Conservation (phyloP, 30 jellyfish, hydroid and myxozoan genomes). For the Cassiopea xamachana region DNA sequence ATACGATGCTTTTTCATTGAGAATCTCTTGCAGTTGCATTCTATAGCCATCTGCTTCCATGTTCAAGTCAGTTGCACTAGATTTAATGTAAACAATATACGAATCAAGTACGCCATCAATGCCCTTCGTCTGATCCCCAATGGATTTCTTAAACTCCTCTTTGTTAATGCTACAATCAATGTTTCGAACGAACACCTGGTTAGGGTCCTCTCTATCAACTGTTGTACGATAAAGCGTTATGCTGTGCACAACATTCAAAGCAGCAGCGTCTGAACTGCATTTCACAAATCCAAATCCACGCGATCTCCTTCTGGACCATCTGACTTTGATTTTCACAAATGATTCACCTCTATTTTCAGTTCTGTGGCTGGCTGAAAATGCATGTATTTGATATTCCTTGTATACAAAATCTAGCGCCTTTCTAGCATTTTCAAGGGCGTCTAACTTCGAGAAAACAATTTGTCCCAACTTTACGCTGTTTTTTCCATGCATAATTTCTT, state of each 20-base stretch:
- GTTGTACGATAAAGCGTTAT: not conserved
- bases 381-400: slow-evolving; percentile 13
- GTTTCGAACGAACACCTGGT: not conserved
- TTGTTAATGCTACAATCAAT: not conserved
- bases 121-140: slow-evolving; percentile 4
- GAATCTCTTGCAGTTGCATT: not conserved
- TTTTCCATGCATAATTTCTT: not conserved
- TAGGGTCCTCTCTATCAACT: slow-evolving; percentile 9
- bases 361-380: not conserved
- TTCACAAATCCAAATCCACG: slow-evolving; percentile 20
- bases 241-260: not conserved
- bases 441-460: not conserved
- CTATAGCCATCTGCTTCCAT: slow-evolving; percentile 7
- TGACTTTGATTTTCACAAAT: slow-evolving; percentile 20
- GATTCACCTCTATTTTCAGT: not conserved
- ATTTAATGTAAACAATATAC: not conserved
- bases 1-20: not conserved
- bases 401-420: not conserved
- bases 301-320: slow-evolving; percentile 29
- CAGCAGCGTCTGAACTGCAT: slow-evolving; percentile 14
- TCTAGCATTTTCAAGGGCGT: not conserved
- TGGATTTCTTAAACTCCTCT: slow-evolving; percentile 22
- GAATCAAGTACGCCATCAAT: slow-evolving; percentile 2
- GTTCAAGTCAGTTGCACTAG: not conserved
- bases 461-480: slow-evolving; percentile 11